phyloP scores from a whole-genome alignment of 2,797 vertebrate species.

The Chrysocyon brachyurus region DNA sequence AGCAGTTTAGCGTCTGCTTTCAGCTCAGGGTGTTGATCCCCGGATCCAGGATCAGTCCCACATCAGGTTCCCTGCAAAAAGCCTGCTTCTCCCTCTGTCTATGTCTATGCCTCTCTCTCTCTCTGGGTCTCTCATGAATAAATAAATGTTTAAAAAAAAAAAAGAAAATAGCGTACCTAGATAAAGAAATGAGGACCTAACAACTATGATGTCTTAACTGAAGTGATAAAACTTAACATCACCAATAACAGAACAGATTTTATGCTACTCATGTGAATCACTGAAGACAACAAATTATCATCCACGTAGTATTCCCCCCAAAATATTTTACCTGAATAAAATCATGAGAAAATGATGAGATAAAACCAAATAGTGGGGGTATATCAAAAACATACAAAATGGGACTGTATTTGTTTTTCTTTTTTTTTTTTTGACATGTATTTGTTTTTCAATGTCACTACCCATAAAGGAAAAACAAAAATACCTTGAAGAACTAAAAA shows the following conservation, averaged over 20 bases:
- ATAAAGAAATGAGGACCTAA: neutral
- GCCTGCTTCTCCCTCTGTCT: no score
- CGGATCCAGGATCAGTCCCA: no score
- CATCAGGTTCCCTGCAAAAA: no score
- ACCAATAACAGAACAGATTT: neutral
- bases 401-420: neutral
- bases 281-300: neutral
- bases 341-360: neutral
- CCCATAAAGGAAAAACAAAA: neutral
- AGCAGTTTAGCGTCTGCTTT: no score
- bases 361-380: neutral
- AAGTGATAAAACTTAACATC: slow-evolving; percentile 40
- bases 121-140: no score
- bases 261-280: neutral
- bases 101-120: no score
- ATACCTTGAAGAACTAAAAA: neutral
- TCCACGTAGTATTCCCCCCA: neutral
- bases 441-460: neutral
- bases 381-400: slow-evolving; percentile 32
- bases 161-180: slow-evolving; percentile 14
- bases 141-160: no score
- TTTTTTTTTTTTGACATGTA: neutral
- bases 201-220: neutral
- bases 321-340: neutral
- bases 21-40: no score